Conservation (phyloP, 2,797 vertebrate genomes). For the Leptodactylus fallax region DNA sequence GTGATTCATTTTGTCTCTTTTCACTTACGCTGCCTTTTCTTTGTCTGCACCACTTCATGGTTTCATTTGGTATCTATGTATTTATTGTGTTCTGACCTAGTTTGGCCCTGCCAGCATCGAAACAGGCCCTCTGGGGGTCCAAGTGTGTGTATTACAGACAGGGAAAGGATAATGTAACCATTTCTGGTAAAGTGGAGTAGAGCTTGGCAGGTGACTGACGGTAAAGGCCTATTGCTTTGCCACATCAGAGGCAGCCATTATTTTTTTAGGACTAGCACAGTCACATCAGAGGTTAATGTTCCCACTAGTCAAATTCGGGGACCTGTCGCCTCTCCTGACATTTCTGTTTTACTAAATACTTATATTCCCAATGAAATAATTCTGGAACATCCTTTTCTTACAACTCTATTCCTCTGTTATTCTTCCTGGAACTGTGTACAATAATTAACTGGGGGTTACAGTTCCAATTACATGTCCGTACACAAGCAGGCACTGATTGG, state of each 20-base stretch:
- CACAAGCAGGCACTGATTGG: too few species aligned
- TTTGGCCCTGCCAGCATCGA: neutral
- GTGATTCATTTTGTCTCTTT: slow-evolving; percentile 14
- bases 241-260: too few species aligned
- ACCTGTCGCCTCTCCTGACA: too few species aligned
- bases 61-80: slow-evolving; percentile 35
- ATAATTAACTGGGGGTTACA: too few species aligned
- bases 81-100: slow-evolving; percentile 40
- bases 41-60: slow-evolving; percentile 24
- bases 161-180: neutral
- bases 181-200: slow-evolving; percentile 30
- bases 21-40: slow-evolving; percentile 56
- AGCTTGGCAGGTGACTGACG: slow-evolving; percentile 37
- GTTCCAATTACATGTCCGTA: too few species aligned
- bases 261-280: neutral
- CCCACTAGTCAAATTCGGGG: neutral
- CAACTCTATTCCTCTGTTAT: too few species aligned
- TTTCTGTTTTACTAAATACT: too few species aligned
- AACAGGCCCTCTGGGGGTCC: neutral
- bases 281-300: neutral
- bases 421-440: too few species aligned
- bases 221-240: neutral
- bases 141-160: neutral
- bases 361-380: too few species aligned
- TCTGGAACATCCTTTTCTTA: too few species aligned